These are phyloP conservation scores for Scaptomyza flava DNA, from an alignment of 2,888 invertebrate species.

Conservation along the genomic window DNA sequence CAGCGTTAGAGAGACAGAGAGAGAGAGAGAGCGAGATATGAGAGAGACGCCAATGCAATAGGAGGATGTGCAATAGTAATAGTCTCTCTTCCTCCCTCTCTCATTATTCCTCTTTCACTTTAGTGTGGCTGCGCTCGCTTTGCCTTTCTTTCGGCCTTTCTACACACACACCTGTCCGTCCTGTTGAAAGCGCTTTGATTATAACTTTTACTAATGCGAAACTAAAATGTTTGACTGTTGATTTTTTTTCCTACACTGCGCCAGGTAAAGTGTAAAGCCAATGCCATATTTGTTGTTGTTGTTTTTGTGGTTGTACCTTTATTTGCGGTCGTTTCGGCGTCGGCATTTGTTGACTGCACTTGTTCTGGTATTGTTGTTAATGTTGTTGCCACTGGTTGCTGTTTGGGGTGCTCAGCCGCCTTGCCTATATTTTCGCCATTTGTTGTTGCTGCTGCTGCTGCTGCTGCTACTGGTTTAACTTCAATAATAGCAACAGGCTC, in stretches of 20 bases:
- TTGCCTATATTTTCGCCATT: conserved; percentile 65
- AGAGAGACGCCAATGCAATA: conserved; percentile 1
- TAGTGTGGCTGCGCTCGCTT: conserved; percentile 1
- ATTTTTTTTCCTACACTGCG: conserved; percentile 41
- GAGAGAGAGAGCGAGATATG: not conserved
- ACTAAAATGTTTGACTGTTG: conserved; percentile 39
- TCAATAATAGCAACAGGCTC: conserved; percentile 49
- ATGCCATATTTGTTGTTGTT: conserved; percentile 21
- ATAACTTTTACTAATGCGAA: conserved; percentile 71
- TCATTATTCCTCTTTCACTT: not conserved
- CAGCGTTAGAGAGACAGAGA: not conserved
- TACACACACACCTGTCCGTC: conserved; percentile 25
- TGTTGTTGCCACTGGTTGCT: conserved; percentile 49
- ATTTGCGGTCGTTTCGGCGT: conserved; percentile 39
- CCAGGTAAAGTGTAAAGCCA: conserved; percentile 38
- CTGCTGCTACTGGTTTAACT: conserved; percentile 30
- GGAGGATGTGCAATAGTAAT: conserved; percentile 35
- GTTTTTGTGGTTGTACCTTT: conserved; percentile 58
- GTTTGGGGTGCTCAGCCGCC: conserved; percentile 27
- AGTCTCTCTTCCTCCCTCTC: conserved; percentile 1
- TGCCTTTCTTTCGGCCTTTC: conserved; percentile 27
- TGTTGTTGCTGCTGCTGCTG: conserved; percentile 16
- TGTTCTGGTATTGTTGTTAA: conserved; percentile 48
- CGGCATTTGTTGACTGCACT: conserved; percentile 58
- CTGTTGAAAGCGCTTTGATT: conserved; percentile 50